A percentile compares a stretch with the other conserved stretches of the same genome.
Conservation (phyloP, 2,113 vertebrate genomes). For the Pseudonaja textilis region DNA sequence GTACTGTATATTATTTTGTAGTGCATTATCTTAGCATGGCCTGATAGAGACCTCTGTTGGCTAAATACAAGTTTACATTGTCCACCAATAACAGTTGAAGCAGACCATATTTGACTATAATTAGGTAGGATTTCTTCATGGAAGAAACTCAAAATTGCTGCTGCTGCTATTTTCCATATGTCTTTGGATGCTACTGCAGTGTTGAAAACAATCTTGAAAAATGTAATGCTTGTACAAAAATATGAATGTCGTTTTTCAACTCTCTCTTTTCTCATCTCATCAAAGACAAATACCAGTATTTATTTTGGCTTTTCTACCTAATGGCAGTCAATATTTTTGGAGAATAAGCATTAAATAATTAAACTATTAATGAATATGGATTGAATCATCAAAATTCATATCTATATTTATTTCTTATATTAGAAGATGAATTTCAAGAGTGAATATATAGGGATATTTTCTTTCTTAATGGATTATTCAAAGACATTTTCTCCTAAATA, state of each 20-base stretch:
- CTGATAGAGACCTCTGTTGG: conserved; percentile 68
- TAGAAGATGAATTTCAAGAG: not conserved
- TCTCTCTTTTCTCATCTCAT: not conserved
- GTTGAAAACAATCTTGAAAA: not conserved
- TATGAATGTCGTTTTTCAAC: not conserved
- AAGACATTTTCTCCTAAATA: not conserved
- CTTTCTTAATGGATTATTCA: not conserved
- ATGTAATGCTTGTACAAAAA: not conserved
- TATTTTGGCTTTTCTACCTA: not conserved
- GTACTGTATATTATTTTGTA: not conserved
- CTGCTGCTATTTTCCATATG: not conserved
- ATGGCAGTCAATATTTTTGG: not conserved
- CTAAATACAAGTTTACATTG: conserved; percentile 5
- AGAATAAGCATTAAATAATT: not conserved
- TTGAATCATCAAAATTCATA: not conserved
- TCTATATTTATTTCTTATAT: not conserved
- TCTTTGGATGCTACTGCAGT: not conserved
- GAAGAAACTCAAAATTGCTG: not conserved
- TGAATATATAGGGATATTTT: not conserved
- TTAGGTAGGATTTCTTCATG: not conserved
- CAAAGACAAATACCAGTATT: not conserved
- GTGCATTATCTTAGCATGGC: not conserved
- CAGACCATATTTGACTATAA: not conserved
- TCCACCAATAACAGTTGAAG: not conserved
- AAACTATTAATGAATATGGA: not conserved